These are phyloP conservation scores for Carterocephalus palaemon DNA, from an alignment of 2,888 invertebrate genomes.

Conservation along the genomic window DNA sequence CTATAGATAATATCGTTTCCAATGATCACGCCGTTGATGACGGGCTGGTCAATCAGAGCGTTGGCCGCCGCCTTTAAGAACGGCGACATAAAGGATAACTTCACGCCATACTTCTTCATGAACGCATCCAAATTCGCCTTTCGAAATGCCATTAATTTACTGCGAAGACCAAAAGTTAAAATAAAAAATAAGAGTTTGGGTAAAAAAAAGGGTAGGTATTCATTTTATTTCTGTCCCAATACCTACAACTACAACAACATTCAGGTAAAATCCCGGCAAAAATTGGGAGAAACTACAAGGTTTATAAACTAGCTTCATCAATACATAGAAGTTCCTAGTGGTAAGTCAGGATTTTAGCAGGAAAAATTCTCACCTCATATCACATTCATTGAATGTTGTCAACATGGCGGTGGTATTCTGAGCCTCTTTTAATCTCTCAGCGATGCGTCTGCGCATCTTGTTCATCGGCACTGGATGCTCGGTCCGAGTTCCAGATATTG, in stretches of 20 bases:
- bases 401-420: conserved; percentile 99
- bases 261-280: too few relatives aligned
- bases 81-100: conserved; percentile 99
- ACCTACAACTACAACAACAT: too few relatives aligned
- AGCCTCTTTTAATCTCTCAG: conserved; percentile 97
- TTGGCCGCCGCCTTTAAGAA: conserved; percentile 98
- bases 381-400: conserved; percentile 99
- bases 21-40: conserved; percentile 98
- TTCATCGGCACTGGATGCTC: conserved; percentile 99
- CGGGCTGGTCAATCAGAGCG: conserved; percentile 97
- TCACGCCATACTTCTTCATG: conserved; percentile 94
- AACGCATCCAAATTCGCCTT: conserved; percentile 94
- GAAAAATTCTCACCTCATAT: conserved; percentile 87
- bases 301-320: too few relatives aligned
- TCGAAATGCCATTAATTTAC: conserved; percentile 94
- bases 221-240: too few relatives aligned
- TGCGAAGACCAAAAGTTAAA: conserved; percentile 31
- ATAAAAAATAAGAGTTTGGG: not conserved
- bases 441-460: conserved; percentile 96
- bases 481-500: conserved; percentile 91
- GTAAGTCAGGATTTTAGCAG: too few relatives aligned
- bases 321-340: too few relatives aligned
- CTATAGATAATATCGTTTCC: conserved; percentile 86
- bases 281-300: too few relatives aligned
- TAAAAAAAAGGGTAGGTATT: conserved; percentile 17